A percentile compares a stretch with the other conserved stretches of the same genome.
phyloP scores from a whole-genome alignment of 2,113 vertebrate genomes.

The Sceloporus undulatus region DNA sequence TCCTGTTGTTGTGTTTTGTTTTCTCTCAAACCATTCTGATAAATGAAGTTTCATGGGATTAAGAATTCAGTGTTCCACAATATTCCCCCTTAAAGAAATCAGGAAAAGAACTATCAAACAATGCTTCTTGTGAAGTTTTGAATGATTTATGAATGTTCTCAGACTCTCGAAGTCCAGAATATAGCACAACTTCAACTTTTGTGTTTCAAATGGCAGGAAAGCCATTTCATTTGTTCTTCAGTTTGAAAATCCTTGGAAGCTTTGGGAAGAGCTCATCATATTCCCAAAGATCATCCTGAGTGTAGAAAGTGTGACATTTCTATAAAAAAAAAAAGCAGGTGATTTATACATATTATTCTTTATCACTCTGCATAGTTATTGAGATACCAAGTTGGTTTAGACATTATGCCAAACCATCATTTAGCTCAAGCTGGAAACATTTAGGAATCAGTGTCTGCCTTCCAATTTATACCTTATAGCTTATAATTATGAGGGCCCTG shows the following conservation, averaged over 20 bases:
- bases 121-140: conserved; percentile 13
- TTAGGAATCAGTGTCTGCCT: background rate
- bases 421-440: background rate
- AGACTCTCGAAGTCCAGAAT: conserved; percentile 16
- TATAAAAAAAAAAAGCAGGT: conserved; percentile 21
- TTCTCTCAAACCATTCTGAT: background rate
- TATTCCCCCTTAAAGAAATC: background rate
- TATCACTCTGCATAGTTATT: background rate
- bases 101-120: background rate
- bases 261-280: conserved; percentile 33
- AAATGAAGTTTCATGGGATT: background rate
- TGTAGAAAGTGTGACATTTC: background rate
- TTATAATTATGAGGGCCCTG: background rate
- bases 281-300: conserved; percentile 38
- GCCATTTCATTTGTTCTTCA: conserved; percentile 13
- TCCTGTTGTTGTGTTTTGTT: background rate
- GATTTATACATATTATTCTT: conserved; percentile 21
- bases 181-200: conserved; percentile 24
- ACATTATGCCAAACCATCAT: background rate
- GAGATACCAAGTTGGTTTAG: background rate
- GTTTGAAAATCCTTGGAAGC: conserved; percentile 47
- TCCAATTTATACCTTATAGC: background rate
- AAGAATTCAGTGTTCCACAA: background rate
- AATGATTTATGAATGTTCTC: conserved; percentile 48
- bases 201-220: conserved; percentile 21